Evolutionary conservation across 2,113 vertebrate species (phyloP), one percentile per base, ranked within the genome.

Genomic region (Myotis lucifugus): DNA sequence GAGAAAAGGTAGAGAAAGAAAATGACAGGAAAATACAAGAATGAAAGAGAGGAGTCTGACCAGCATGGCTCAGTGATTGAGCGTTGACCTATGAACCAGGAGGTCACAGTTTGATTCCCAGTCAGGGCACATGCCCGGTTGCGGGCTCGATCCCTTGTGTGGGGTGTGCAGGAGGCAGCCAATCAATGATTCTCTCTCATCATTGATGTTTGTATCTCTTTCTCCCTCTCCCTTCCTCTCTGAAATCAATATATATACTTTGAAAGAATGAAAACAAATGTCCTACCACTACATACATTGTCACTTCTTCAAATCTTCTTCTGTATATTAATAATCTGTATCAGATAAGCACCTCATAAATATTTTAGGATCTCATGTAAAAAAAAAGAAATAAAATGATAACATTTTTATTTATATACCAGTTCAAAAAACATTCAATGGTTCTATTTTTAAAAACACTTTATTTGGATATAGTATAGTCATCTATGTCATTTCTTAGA

Each of bases 381-480:
- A 72, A 88, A 72, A 46, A 91, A 82, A 91, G 70, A 27, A 11
- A 29, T 46, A 81, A 74, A 74, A 29, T 52, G 48, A 42, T 50
- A 91, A 92, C 3, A 82, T 46, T 64, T 82, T 79, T 27, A 70
- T 82, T 85, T 91, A 76, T 11, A 72, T 32, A 73, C 12, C 29
- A 93, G 59, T 73, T 91, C 52, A 78, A 91, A 93, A 61, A n/a
- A 69, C 59, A 8, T 50, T 46, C 82, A 46, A 89, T 34, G 7
- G 12, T 76, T 34, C 59, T 64, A 40, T 82, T 82, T 79, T 37
- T 8, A 10, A 34, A 66, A 64, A 1, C 3, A 32, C 29, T 83
- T 83, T 95, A 77, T 77, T 95, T 95, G 66, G 19, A 64, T 67
- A 85, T 40, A 88, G 56, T 52, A 67, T n/a, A 37, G 7, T 89